Base-by-base conservation (phyloP, 2,797 vertebrate genomes). In the Clarias platycephalus region DNA sequence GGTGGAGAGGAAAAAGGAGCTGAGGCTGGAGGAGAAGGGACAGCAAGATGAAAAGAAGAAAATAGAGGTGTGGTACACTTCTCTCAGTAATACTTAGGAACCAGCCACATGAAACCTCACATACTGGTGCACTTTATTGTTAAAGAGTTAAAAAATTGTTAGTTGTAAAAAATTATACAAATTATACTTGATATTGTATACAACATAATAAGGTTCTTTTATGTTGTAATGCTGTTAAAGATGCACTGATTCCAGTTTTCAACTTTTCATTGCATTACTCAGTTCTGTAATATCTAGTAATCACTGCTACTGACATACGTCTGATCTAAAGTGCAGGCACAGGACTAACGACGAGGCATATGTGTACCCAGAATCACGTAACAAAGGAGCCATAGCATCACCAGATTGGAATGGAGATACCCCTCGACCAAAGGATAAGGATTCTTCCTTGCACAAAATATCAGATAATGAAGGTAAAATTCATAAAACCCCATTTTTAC, bases 331-430 rank as follows among this genome's bases (percentile, higher is more conserved):
- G 49, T 53, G 49, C 49, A 53, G 49, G 49, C 97, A 97, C 95
- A 96, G 91, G 93, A 92, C 91, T 88, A 98, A 97, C 12, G 91
- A 96, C 93, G 95, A 96, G 91, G 93, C 93, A 0, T 94, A 91
- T 88, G 93, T 91, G 90, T 96, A 96, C 84, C 95, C 94, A 86
- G 91, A 91, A 82, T 89, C 91, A 80, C 93, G 93, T 91, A 94
- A 93, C 83, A 93, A 91, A 92, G 93, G 90, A 88, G 90, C 91
- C 86, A 40, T 92, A 88, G 18, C 85, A 80, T 90, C 83, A 93
- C 90, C 88, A 91, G 49, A 26, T 81, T 91, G 83, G 89, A 92
- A 90, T 88, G 92, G 90, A 89, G 88, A 91, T 40, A 87, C 90
- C 90, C 88, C 93, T 57, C 90, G 87, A 90, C 88, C 80, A 89